Conservation (phyloP, 37 sponge, comb jelly and placozoan genomes). For the Bolinopsis microptera region DNA sequence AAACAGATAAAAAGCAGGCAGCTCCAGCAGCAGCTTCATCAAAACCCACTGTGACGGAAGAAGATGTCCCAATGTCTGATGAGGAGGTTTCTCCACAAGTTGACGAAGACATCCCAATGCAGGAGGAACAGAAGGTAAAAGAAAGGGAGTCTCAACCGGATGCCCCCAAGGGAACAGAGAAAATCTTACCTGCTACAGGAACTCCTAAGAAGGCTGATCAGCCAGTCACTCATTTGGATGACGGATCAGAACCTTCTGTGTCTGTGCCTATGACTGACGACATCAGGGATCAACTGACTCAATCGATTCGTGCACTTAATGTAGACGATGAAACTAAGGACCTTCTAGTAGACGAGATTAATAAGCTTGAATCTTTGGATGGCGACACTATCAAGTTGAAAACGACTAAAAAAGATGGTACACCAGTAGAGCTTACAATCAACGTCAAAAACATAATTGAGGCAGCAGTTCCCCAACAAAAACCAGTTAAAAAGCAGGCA, state of each 20-base stretch:
- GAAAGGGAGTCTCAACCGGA: too few relatives aligned
- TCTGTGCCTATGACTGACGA: not conserved
- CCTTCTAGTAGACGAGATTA: not conserved
- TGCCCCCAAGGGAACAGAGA: too few relatives aligned
- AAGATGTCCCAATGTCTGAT: not conserved
- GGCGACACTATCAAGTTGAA: not conserved
- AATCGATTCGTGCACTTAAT: not conserved
- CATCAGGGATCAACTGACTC: not conserved
- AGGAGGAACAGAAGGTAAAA: not conserved
- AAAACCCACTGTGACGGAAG: not conserved
- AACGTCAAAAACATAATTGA: not conserved
- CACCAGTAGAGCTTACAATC: not conserved
- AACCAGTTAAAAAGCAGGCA: too few relatives aligned
- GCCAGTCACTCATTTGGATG: not conserved
- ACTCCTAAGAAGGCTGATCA: too few relatives aligned
- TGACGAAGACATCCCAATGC: not conserved
- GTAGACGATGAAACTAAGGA: not conserved
- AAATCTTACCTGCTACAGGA: too few relatives aligned
- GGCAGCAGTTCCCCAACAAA: not conserved
- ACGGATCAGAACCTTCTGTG: not conserved
- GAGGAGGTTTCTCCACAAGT: not conserved
- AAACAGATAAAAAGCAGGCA: not conserved
- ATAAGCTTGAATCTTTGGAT: not conserved
- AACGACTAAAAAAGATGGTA: constrained; percentile 15
- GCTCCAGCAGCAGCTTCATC: too few relatives aligned